Base-by-base conservation (phyloP, 2,797 vertebrate species). In the Iguana delicatissima region DNA sequence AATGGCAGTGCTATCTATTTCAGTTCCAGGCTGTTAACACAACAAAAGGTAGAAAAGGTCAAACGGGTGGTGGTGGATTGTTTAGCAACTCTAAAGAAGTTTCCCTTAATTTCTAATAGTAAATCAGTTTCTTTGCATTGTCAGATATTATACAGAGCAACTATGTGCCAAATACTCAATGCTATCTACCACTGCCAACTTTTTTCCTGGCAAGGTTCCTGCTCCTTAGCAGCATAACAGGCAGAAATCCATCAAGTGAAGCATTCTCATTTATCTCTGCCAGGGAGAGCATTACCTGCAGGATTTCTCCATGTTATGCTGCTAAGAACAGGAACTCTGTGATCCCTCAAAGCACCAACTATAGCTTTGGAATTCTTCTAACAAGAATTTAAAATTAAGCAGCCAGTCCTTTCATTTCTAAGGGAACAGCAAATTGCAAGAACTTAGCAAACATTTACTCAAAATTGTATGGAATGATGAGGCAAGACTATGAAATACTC, bases 391-490 rank as follows among this genome's bases (percentile, higher is more conserved):
- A 87, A 35, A 85, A n/a, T 82, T 38, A 83, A 67, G 42, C 42
- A 74, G 38, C 20, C n/a, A 83, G 46, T 29, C 20, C 42, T 24
- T 69, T 83, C 26, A 22, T 12, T 32, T 77, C n/a, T 62, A 67
- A 55, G 32, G 67, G 29, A 67, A 35, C n/a, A 29, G 13, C n/a
- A 84, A 80, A 89, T 91, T 90, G 77, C 90, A 90, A 80, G 87
- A 90, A 86, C 35, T 46, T 52, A 89, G 90, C 86, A 92, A 84
- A 88, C 74, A 35, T 64, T 81, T 85, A 24, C 91, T 80, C 89
- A 89, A 89, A 38, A 77, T 91, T 42, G 26, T 89, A 89, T 74
- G 86, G 88, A 91, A 90, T 93, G 92, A 93, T 89, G 90, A 82
- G 83, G 55, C 82, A 38, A 16, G 35, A 1, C 84, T 90, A 90